phyloP scores from a whole-genome alignment of 92 coral and sea anemone species.

The Umimayanthus kanabou region DNA sequence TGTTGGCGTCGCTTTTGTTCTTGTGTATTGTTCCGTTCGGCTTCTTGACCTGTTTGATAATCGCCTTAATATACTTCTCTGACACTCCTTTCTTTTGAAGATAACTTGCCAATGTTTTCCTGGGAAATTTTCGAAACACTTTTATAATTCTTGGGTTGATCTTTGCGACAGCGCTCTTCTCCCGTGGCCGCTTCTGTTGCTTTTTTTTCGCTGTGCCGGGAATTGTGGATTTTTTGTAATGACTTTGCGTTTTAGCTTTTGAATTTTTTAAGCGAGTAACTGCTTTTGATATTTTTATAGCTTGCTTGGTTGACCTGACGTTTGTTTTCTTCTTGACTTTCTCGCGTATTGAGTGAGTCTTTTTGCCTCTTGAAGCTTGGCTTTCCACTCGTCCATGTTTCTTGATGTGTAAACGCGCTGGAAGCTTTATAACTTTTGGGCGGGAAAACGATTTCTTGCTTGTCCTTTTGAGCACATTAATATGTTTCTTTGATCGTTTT shows the following conservation, averaged over 20 bases:
- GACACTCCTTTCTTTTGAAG: constrained; percentile 37
- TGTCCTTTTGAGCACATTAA: not conserved
- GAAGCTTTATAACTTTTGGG: not conserved
- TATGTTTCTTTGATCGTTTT: not conserved
- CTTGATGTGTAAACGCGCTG: not conserved
- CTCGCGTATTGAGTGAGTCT: not conserved
- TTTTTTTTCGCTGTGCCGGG: not conserved
- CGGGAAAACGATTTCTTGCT: not conserved
- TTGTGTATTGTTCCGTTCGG: not conserved
- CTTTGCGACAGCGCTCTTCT: not conserved
- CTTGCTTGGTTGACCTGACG: not conserved
- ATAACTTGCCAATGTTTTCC: constrained; percentile 8
- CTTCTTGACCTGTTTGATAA: constrained; percentile 11
- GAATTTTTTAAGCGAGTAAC: constrained; percentile 1
- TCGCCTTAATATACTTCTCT: not conserved
- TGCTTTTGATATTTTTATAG: not conserved
- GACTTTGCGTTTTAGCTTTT: not conserved
- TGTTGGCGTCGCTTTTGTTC: not conserved
- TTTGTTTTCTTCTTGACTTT: constrained; percentile 1
- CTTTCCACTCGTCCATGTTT: not conserved
- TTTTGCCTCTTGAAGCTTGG: not conserved
- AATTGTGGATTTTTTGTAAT: constrained; percentile 8
- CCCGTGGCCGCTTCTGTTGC: not conserved
- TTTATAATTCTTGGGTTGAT: constrained; percentile 3
- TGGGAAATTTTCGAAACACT: constrained; percentile 23